Evolutionary conservation across 1,140 invertebrate species (phyloP).

Genomic region (Lasioglossum albipes): DNA sequence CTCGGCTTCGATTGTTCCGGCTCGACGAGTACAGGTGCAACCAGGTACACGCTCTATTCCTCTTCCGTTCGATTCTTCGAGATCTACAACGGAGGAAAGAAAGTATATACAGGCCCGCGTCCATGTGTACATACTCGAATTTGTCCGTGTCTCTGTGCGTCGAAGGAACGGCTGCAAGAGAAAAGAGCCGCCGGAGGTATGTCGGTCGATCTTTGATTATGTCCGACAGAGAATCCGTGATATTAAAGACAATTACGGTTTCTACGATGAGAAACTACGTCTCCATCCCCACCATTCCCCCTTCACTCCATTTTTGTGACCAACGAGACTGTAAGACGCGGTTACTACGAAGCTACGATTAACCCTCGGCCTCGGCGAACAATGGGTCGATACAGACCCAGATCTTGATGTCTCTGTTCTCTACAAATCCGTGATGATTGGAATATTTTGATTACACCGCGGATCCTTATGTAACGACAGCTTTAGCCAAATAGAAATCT

Average conservation of each 20-base stretch:
- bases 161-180: not conserved
- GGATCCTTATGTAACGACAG: too few relatives aligned
- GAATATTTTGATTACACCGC: too few relatives aligned
- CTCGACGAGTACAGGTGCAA: conserved; percentile 57
- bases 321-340: too few relatives aligned
- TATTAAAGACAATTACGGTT: conserved; percentile 60
- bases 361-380: too few relatives aligned
- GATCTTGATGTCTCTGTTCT: too few relatives aligned
- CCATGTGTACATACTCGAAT: not conserved
- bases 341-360: too few relatives aligned
- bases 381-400: too few relatives aligned
- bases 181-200: conserved; percentile 29
- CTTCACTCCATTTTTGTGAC: too few relatives aligned
- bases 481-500: too few relatives aligned
- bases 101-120: not conserved
- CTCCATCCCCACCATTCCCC: not conserved
- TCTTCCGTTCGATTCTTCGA: conserved; percentile 48
- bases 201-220: conserved; percentile 59
- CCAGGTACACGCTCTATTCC: conserved; percentile 57
- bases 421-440: too few relatives aligned
- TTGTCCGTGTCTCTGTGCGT: conserved; percentile 12
- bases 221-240: conserved; percentile 51
- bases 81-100: conserved; percentile 10
- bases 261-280: conserved; percentile 50
- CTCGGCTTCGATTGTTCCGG: conserved; percentile 67